Base-by-base conservation (phyloP, 1,140 invertebrate species). In the Ditylenchus dipsaci region DNA sequence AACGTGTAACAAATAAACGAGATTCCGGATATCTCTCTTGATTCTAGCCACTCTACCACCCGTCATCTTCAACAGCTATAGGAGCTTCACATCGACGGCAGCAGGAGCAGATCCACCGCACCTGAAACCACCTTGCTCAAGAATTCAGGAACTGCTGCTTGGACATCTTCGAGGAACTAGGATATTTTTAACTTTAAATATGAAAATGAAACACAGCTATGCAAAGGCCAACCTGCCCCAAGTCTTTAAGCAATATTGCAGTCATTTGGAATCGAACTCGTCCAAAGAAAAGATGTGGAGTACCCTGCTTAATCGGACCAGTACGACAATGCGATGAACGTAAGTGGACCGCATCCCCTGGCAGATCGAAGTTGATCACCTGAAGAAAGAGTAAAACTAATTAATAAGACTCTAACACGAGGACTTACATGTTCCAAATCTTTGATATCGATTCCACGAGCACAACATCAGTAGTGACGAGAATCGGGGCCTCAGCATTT, bases 391-490 rank as follows among this genome's bases (percentile, higher is more conserved):
- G n/a, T n/a, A n/a, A n/a, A n/a, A n/a, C n/a, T 47, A 21, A 15
- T 21, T 47, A 47, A 21, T 47, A 29, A 23, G 13, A 56, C 3
- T 23, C 13, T 29, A 23, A 23, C 53, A 29, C 21, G 53, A 56
- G 9, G 3, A 38, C 66, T 17, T 26, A 73, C 89, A 86, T 88
- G 91, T 86, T 91, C 92, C 3, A 95, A 87, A 80, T 94, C 91
- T 83, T 90, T 89, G 43, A 95, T 92, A 83, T 96, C 92, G 60
- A 95, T 87, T 27, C 92, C 92, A 74, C 92, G 86, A 27, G 91
- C 91, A 0, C 91, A 92, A 95, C 90, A 87, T 95, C 93, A 21
- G 93, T 95, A 1, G 92, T 92, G 19, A 95, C 87, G 21, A 95
- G 85, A 70, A 95, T 90, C 33, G 11, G 86, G 0, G 90, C 89